Percentiles rank a stretch among this genome's conserved stretches.
These are phyloP conservation scores for Eurytoma californica DNA, from an alignment of 2,888 invertebrate species.

Conservation along the genomic window DNA sequence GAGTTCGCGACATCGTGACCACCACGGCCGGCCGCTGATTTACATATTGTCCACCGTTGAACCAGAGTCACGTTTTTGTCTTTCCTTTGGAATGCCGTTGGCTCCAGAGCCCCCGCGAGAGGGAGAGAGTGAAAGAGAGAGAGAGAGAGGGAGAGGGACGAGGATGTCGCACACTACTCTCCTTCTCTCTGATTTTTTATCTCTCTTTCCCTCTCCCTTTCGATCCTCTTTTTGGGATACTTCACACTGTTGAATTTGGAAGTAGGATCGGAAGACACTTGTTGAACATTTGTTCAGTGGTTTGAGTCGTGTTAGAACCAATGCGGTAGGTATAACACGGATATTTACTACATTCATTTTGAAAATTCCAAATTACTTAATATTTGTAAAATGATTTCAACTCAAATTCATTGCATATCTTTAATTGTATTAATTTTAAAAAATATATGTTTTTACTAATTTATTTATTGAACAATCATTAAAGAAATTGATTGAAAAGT, in stretches of 20 bases:
- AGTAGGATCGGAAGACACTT: neutral
- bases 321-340: too few species aligned
- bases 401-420: too few species aligned
- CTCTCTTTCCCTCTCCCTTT: neutral
- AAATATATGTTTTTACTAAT: too few species aligned
- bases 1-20: conserved; percentile 76
- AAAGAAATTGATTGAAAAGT: too few species aligned
- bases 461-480: too few species aligned
- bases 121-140: conserved; percentile 52
- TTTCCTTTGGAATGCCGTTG: conserved; percentile 72
- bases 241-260: conserved; percentile 24
- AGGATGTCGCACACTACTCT: conserved; percentile 52
- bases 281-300: conserved; percentile 2
- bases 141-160: conserved; percentile 16
- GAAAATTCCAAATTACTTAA: too few species aligned
- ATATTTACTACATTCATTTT: too few species aligned
- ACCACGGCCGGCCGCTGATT: conserved; percentile 72
- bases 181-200: neutral
- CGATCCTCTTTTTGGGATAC: conserved; percentile 9
- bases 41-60: conserved; percentile 74
- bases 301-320: neutral
- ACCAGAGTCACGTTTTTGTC: conserved; percentile 72
- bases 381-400: too few species aligned
- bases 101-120: conserved; percentile 48
- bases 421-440: too few species aligned